Conservation (phyloP, 1,140 invertebrate species). For the Drosophila nigromelanica region DNA sequence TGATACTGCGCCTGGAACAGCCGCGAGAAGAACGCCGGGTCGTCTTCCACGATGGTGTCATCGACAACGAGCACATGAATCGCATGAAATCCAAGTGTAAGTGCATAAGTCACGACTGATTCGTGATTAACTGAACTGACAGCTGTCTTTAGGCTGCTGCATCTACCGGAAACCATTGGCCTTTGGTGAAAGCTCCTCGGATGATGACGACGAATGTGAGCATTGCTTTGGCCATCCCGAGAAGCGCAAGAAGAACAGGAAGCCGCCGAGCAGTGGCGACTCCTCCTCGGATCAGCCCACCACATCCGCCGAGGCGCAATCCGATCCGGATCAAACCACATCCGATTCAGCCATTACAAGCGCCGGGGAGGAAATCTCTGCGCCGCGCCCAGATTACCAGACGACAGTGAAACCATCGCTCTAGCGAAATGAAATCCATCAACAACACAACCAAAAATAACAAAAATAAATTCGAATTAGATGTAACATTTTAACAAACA, state of each 20-base stretch:
- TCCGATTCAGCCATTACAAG: not conserved
- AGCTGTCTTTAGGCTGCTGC: constrained; percentile 90
- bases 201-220: constrained; percentile 92
- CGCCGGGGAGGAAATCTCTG: constrained; percentile 8
- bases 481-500: constrained; percentile 24
- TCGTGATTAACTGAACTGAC: too few relatives aligned
- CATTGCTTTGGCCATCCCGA: constrained; percentile 93
- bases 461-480: not conserved
- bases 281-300: constrained; percentile 40
- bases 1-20: constrained; percentile 87
- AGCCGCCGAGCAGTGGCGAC: constrained; percentile 19
- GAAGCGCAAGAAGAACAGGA: constrained; percentile 86
- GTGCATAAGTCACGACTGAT: constrained; percentile 45
- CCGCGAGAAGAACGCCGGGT: constrained; percentile 92
- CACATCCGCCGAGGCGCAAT: constrained; percentile 41
- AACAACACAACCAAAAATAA: not conserved
- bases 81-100: constrained; percentile 98
- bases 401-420: constrained; percentile 16
- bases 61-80: constrained; percentile 96
- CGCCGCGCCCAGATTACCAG: constrained; percentile 24
- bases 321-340: not conserved
- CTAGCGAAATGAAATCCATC: not conserved
- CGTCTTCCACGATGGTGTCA: constrained; percentile 93
- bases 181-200: constrained; percentile 93
- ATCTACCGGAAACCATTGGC: constrained; percentile 92